Conservation (phyloP, 2,797 vertebrate species). For the Eulemur albifrons region DNA sequence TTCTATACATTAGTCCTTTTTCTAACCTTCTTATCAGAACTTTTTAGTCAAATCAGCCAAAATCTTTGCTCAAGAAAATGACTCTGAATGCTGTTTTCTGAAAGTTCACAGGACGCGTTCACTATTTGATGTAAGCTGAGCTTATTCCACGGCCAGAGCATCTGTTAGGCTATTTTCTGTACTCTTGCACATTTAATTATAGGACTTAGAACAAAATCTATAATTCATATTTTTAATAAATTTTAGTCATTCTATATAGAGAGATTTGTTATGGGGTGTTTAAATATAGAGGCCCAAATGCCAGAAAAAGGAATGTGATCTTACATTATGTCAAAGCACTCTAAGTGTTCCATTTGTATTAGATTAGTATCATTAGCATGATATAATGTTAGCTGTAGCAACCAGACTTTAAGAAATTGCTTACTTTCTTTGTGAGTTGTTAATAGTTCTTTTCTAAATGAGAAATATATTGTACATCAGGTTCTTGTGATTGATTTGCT, state of each 20-base stretch:
- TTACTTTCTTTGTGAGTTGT: conserved; percentile 37
- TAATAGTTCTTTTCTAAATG: conserved; percentile 21
- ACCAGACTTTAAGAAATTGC: neutral
- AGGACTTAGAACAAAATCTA: conserved; percentile 28
- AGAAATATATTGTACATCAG: neutral
- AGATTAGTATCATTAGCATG: neutral
- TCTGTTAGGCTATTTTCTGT: conserved; percentile 1
- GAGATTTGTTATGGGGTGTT: neutral
- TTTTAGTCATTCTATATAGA: neutral
- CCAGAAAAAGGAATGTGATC: conserved; percentile 14
- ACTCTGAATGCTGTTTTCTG: neutral
- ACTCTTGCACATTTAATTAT: neutral
- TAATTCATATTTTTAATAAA: neutral
- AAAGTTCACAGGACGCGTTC: neutral
- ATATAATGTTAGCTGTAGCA: neutral
- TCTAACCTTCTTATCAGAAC: neutral
- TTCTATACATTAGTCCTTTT: neutral
- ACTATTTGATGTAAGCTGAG: neutral
- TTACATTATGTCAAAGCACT: neutral
- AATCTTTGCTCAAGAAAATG: neutral
- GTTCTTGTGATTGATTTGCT: conserved; percentile 19
- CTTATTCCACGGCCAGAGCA: neutral
- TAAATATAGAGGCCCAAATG: conserved; percentile 7
- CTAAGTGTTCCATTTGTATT: conserved; percentile 1
- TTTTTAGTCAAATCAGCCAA: conserved; percentile 35